Percentiles rank a stretch among this genome's conserved stretches.
phyloP scores from a whole-genome alignment of 2,888 invertebrate species.

The Digitonthophagus gazella region DNA sequence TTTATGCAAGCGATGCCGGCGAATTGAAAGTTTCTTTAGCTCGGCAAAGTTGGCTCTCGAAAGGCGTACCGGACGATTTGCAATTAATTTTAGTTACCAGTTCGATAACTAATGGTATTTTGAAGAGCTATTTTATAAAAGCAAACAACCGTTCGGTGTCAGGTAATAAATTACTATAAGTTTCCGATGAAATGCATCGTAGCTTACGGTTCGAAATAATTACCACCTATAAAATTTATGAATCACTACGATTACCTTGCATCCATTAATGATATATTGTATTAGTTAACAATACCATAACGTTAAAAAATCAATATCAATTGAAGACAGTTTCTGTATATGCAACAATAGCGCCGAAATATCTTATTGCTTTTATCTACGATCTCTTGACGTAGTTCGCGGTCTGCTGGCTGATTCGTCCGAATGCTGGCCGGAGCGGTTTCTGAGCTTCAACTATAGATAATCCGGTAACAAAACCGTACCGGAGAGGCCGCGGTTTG shows the following conservation, averaged over 20 bases:
- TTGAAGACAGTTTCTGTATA: no score
- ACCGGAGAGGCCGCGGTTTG: not conserved
- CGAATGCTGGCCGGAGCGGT: not conserved
- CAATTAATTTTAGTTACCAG: not conserved
- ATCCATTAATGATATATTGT: not conserved
- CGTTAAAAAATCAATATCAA: no score
- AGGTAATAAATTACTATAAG: not conserved
- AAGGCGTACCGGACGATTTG: not conserved
- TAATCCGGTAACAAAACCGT: not conserved
- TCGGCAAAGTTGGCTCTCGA: not conserved
- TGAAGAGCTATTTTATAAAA: not conserved
- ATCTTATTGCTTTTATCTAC: no score
- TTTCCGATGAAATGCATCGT: not conserved
- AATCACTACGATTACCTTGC: not conserved
- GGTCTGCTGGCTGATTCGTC: no score
- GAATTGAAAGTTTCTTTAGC: conserved; percentile 11
- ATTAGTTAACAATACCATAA: not conserved
- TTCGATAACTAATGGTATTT: not conserved
- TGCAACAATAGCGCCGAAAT: no score
- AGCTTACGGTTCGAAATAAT: not conserved
- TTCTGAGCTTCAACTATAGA: not conserved
- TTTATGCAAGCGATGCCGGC: conserved; percentile 2
- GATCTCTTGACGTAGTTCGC: no score
- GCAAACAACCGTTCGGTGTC: not conserved
- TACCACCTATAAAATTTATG: not conserved